A percentile compares a stretch with the other conserved stretches of the same genome.
These are phyloP conservation scores for Xiphorhynchus elegans DNA, from an alignment of 2,113 vertebrate genomes.

Conservation along the genomic window DNA sequence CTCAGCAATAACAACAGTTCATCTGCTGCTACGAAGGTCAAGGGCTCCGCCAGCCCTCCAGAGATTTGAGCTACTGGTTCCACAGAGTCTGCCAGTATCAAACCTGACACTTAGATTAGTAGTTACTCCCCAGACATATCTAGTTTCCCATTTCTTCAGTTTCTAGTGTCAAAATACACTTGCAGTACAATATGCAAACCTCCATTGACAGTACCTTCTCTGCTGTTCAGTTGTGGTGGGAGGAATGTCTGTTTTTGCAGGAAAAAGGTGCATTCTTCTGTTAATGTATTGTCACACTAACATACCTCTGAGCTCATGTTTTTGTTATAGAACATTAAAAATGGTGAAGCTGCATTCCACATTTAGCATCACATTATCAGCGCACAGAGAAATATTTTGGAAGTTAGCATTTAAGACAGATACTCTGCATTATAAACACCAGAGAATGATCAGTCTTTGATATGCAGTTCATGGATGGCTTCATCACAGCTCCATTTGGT, in stretches of 20 bases:
- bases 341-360: background rate
- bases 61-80: constrained; percentile 60
- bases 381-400: background rate
- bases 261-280: background rate
- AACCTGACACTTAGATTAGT: constrained; percentile 64
- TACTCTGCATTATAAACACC: background rate
- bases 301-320: background rate
- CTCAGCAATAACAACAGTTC: background rate
- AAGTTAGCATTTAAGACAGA: background rate
- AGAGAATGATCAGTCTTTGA: background rate
- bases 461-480: background rate
- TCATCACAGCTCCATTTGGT: background rate
- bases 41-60: background rate
- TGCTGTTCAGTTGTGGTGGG: background rate
- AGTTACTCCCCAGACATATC: constrained; percentile 52
- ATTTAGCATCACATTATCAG: background rate
- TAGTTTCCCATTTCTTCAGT: constrained; percentile 64
- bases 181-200: constrained; percentile 55
- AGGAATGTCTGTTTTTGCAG: background rate
- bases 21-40: constrained; percentile 30
- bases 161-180: constrained; percentile 68
- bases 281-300: background rate
- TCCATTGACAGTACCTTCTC: background rate
- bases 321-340: background rate
- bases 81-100: constrained; percentile 58